Conservation (phyloP, 2,888 invertebrate species). For the Scaptomyza reducta region DNA sequence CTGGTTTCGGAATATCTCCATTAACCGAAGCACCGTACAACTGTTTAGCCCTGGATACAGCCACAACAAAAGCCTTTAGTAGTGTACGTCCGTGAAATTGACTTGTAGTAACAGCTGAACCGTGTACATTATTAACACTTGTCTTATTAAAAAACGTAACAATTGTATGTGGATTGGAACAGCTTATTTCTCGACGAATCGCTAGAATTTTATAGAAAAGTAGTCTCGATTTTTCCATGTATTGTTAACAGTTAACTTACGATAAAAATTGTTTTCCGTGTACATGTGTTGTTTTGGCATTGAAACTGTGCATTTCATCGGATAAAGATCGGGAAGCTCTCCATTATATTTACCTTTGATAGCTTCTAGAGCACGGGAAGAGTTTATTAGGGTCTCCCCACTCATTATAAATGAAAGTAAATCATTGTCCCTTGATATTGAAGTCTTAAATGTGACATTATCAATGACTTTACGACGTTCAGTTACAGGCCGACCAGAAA, state of each 20-base stretch:
- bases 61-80: constrained; percentile 90
- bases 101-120: constrained; percentile 87
- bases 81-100: constrained; percentile 90
- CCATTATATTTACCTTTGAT: constrained; percentile 85
- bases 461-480: constrained; percentile 86
- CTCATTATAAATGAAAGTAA: constrained; percentile 87
- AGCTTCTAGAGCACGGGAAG: constrained; percentile 87
- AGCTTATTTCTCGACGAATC: constrained; percentile 48
- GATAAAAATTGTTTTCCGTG: constrained; percentile 87
- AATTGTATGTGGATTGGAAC: constrained; percentile 89
- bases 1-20: constrained; percentile 88
- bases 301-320: constrained; percentile 89
- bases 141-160: constrained; percentile 89
- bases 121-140: constrained; percentile 88
- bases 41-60: constrained; percentile 90
- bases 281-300: constrained; percentile 87
- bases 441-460: constrained; percentile 86
- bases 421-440: constrained; percentile 87
- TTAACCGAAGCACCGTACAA: constrained; percentile 86
- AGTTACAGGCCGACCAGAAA: constrained; percentile 86
- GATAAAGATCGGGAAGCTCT: constrained; percentile 89
- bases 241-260: constrained; percentile 86
- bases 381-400: constrained; percentile 88
- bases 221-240: neutral
- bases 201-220: constrained; percentile 51